A percentile compares a stretch with the other conserved stretches of the same genome.
These are phyloP conservation scores for Nomada fabriciana DNA, from an alignment of 2,888 invertebrate species.

Conservation along the genomic window DNA sequence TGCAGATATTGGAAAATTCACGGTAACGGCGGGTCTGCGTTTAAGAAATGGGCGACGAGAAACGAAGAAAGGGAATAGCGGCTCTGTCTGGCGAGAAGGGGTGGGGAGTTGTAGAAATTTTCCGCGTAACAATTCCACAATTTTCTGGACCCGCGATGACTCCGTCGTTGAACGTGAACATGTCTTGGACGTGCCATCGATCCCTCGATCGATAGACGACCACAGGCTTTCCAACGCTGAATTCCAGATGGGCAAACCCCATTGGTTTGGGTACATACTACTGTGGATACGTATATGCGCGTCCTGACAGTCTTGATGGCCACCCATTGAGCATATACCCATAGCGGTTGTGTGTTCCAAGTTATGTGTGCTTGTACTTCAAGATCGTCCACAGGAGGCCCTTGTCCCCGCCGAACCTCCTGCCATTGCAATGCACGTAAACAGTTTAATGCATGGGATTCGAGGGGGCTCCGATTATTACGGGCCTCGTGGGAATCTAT, in stretches of 20 bases:
- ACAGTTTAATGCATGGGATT: slow-evolving; percentile 25
- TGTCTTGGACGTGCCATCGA: slow-evolving; percentile 38
- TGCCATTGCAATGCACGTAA: slow-evolving; percentile 12
- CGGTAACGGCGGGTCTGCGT: slow-evolving; percentile 5
- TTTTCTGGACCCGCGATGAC: slow-evolving; percentile 29
- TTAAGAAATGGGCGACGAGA: slow-evolving; percentile 20
- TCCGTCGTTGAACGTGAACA: slow-evolving; percentile 24
- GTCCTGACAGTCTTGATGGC: slow-evolving; percentile 35
- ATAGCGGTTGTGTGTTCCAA: slow-evolving; percentile 16
- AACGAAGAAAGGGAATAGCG: not conserved
- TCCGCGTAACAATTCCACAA: slow-evolving; percentile 23
- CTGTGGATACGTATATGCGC: slow-evolving; percentile 9
- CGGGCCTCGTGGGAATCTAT: not conserved
- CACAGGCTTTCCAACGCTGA: slow-evolving; percentile 63
- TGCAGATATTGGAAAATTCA: slow-evolving; percentile 55
- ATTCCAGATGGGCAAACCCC: slow-evolving; percentile 57
- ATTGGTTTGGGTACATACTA: slow-evolving; percentile 26
- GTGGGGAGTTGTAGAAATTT: not conserved
- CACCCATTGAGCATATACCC: slow-evolving; percentile 9
- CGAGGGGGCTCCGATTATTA: not conserved
- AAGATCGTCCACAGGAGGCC: not conserved
- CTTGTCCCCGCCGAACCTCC: not conserved
- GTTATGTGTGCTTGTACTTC: slow-evolving; percentile 3
- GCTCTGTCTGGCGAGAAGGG: no score
- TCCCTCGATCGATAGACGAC: slow-evolving; percentile 67